These are phyloP conservation scores for Manduca sexta DNA, from an alignment of 1,140 invertebrate genomes.

Conservation along the genomic window DNA sequence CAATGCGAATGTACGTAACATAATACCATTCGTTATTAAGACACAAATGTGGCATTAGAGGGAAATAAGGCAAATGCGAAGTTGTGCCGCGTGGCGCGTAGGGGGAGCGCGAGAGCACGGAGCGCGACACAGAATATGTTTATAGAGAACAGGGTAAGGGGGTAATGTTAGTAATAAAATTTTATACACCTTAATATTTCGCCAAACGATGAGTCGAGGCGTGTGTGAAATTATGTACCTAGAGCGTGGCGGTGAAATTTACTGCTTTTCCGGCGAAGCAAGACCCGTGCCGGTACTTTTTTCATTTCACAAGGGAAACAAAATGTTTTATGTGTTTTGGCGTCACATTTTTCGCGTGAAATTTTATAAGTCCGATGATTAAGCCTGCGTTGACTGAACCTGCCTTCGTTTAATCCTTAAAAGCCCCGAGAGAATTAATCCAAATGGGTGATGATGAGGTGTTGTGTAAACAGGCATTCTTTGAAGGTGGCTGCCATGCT, in stretches of 20 bases:
- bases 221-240: slow-evolving; percentile 65
- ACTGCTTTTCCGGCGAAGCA: slow-evolving; percentile 36
- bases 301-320: slow-evolving; percentile 12
- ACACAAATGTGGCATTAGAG: slow-evolving; percentile 62
- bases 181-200: slow-evolving; percentile 69
- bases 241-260: slow-evolving; percentile 43
- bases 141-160: slow-evolving; percentile 52
- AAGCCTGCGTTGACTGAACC: not conserved
- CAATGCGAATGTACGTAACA: slow-evolving; percentile 51
- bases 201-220: slow-evolving; percentile 62
- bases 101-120: slow-evolving; percentile 27
- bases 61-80: slow-evolving; percentile 50
- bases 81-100: slow-evolving; percentile 20
- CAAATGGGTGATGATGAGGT: slow-evolving; percentile 34
- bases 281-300: slow-evolving; percentile 11
- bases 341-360: not conserved
- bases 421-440: slow-evolving; percentile 44
- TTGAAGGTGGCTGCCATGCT: too few relatives aligned
- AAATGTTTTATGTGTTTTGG: slow-evolving; percentile 10
- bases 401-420: slow-evolving; percentile 20
- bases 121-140: slow-evolving; percentile 58
- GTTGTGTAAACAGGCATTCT: slow-evolving; percentile 48
- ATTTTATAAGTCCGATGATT: slow-evolving; percentile 9
- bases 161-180: slow-evolving; percentile 66
- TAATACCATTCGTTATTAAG: slow-evolving; percentile 62